These are phyloP conservation scores for Ostrea denselamellosa DNA, from an alignment of 1,140 invertebrate genomes.

Conservation along the genomic window DNA sequence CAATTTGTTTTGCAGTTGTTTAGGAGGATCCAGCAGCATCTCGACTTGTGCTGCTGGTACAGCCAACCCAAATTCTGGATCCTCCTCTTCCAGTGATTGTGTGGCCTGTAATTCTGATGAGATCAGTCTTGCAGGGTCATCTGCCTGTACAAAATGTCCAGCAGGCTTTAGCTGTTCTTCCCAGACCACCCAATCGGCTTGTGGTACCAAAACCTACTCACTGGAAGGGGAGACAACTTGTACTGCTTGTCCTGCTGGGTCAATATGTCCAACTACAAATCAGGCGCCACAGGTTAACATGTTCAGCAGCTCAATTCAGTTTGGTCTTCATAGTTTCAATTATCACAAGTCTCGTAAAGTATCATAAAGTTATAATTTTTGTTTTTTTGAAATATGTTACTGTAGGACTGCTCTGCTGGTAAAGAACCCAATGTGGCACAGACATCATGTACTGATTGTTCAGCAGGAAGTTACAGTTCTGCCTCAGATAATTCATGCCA, in stretches of 20 bases:
- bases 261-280: conserved; percentile 61
- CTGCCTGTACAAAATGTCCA: conserved; percentile 63
- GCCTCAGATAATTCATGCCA: conserved; percentile 63
- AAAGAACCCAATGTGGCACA: conserved; percentile 61
- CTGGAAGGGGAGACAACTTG: conserved; percentile 55
- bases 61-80: conserved; percentile 58
- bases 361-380: not conserved
- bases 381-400: not conserved
- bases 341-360: too few relatives aligned
- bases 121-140: conserved; percentile 57
- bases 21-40: conserved; percentile 47
- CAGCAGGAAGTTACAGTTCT: conserved; percentile 64
- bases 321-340: too few relatives aligned
- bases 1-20: conserved; percentile 63
- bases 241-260: conserved; percentile 57
- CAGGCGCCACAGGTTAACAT: conserved; percentile 61
- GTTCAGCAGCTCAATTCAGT: too few relatives aligned
- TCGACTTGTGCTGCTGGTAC: conserved; percentile 62
- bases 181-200: conserved; percentile 52
- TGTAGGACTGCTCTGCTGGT: conserved; percentile 66
- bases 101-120: conserved; percentile 57
- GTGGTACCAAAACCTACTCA: conserved; percentile 52
- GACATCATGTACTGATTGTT: conserved; percentile 67
- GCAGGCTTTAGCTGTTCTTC: conserved; percentile 63
- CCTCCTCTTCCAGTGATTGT: conserved; percentile 50